Evolutionary conservation across 23 tunicate genomes (phyloP), one percentile per base, ranked within the genome.

Genomic region (Aplidium turbinatum): DNA sequence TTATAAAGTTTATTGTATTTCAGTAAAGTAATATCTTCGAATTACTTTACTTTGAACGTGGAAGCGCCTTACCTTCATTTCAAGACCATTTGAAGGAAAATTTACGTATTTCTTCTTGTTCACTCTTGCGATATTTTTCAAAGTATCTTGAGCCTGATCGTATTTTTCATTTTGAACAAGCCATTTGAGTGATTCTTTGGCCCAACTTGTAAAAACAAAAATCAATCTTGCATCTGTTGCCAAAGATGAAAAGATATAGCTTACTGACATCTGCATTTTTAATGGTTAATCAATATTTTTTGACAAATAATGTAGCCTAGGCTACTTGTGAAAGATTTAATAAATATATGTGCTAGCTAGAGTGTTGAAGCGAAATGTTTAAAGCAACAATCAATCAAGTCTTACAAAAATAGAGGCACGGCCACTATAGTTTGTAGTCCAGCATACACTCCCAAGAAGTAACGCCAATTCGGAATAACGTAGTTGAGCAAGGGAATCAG

Each of bases 161-260:
- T 47, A 47, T 30, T 70, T 5, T 27, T 70, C 29, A 16, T 70
- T 70, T 47, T 70, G 76, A 7, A 70, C 2, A 23, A 70, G 34
- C 76, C 76, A 70, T 11, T 48, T 70, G 24, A 70, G 23, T 3
- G 58, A 47, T 48, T 70, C 76, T 19, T 70, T 47, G 3, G 47
- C n/a, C 11, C 22, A 70, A 11, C 76, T 70, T 18, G 18, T 22
- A 47, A 21, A 70, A 3, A 65, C 6, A 5, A 11, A 5, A 5
- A 9, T 42, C 11, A 42, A 42, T 11, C 16, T 42, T 42, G 11
- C 13, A 42, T n/a, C n/a, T n/a, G n/a, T n/a, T n/a, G n/a, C n/a
- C n/a, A n/a, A n/a, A n/a, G n/a, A n/a, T n/a, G n/a, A 42, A 42
- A 42, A 42, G 50, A 42, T 16, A 42, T 9, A 42, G 50, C 16